These are phyloP conservation scores for Zosterops hypoxanthus DNA, from an alignment of 2,113 vertebrate species.

Conservation along the genomic window DNA sequence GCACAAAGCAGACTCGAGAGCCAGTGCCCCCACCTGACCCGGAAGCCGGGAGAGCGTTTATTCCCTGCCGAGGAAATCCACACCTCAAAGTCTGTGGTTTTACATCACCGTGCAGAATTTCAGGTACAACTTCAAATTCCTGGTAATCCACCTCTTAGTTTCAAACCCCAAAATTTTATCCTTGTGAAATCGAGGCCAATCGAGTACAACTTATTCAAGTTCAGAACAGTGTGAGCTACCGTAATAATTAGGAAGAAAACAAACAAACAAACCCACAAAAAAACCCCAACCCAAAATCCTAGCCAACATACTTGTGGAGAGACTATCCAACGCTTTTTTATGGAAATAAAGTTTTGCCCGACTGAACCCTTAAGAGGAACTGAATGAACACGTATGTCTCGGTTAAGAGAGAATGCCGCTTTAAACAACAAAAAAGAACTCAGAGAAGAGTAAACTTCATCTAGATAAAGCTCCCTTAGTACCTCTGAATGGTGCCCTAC, in stretches of 20 bases:
- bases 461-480: neutral
- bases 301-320: neutral
- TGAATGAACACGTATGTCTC: neutral
- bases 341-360: neutral
- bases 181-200: neutral
- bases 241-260: neutral
- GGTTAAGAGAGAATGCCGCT: neutral
- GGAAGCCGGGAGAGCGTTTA: neutral
- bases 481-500: conserved; percentile 86
- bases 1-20: neutral
- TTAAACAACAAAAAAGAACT: neutral
- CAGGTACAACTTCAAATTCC: neutral
- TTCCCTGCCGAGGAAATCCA: neutral
- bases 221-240: neutral
- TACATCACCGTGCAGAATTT: neutral
- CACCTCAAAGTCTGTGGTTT: fast-evolving
- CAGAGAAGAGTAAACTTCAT: neutral
- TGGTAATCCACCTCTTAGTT: neutral
- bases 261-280: neutral
- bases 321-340: neutral
- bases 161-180: neutral
- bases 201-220: neutral
- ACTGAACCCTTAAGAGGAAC: neutral
- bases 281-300: neutral
- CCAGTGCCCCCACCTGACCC: neutral